Conservation (phyloP, 2,113 vertebrate species). For the Lophotis ruficrista region DNA sequence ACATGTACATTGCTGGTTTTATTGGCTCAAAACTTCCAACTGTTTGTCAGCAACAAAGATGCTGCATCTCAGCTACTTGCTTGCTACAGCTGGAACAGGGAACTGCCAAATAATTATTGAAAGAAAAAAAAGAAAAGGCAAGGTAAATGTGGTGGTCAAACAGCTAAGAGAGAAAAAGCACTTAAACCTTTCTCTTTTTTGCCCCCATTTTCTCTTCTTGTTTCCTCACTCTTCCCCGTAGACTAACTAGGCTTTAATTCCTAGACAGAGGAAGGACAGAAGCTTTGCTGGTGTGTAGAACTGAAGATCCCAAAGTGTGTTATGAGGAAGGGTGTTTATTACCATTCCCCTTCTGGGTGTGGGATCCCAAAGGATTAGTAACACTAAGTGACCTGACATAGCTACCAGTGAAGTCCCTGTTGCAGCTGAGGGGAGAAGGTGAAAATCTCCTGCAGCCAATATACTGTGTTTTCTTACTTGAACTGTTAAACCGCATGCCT, state of each 20-base stretch:
- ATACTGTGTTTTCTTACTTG: neutral
- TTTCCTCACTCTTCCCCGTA: neutral
- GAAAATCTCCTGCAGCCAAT: neutral
- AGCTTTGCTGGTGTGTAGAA: neutral
- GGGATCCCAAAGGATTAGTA: neutral
- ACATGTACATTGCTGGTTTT: neutral
- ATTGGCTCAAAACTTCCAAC: neutral
- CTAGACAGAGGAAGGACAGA: neutral
- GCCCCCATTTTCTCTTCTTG: neutral
- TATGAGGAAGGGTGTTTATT: neutral
- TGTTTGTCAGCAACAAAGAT: neutral
- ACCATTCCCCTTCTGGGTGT: neutral
- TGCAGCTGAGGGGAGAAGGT: neutral
- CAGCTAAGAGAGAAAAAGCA: neutral
- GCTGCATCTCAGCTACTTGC: neutral
- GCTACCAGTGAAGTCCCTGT: neutral
- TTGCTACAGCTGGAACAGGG: neutral
- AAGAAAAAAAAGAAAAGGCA: neutral
- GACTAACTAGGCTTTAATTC: neutral
- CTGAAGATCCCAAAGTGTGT: neutral
- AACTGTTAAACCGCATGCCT: neutral
- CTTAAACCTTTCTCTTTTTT: neutral
- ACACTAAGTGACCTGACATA: neutral
- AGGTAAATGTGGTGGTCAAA: neutral
- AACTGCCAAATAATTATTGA: neutral